Evolutionary conservation across 2,113 vertebrate genomes (phyloP), one percentile per base, ranked within the genome.

Genomic region (Bos indicus): DNA sequence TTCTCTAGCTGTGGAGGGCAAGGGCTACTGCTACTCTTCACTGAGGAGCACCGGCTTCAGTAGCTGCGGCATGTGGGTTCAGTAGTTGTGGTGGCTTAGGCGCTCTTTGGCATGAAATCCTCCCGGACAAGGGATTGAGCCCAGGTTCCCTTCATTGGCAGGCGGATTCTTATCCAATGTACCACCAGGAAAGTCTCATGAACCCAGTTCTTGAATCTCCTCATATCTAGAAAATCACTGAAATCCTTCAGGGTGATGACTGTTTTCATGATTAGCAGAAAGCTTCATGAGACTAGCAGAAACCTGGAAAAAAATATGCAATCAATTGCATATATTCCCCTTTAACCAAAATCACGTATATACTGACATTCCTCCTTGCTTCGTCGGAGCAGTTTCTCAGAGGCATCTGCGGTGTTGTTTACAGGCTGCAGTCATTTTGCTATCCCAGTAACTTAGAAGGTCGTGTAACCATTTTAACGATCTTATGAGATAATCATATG

Each of bases 61-160:
- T 11, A 21, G 64, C 1, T 36, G n/a, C n/a, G 56, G 56, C 2
- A 0, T 2, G n/a, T 71, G 64, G n/a, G 17, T n/a, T 71, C n/a
- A 40, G 67, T 6, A 40, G 67, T 23, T 21, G 19, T 12, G n/a
- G 19, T 40, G 62, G 30, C 62, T n/a, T 17, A 64, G 60, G 33
- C 6, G 1, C 60, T n/a, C 67, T n/a, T 71, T 40, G n/a, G 67
- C n/a, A 12, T 71, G 67, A 71, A n/a, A 71, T 40, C 67, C 67
- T 40, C 19, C 67, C 5, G 1, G n/a, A 40, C 67, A 6, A 71
- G n/a, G 67, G n/a, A 6, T 12, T 71, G 67, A 71, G 40, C 36
- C 19, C 19, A 71, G n/a, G 19, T 71, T 71, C 67, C 67, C n/a
- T 74, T 40, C 67, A 40, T 2, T 12, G 67, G 67, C 67, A 74